Evolutionary conservation across 2,797 vertebrate species (phyloP).

Genomic region (Paramormyrops hopkinsi): DNA sequence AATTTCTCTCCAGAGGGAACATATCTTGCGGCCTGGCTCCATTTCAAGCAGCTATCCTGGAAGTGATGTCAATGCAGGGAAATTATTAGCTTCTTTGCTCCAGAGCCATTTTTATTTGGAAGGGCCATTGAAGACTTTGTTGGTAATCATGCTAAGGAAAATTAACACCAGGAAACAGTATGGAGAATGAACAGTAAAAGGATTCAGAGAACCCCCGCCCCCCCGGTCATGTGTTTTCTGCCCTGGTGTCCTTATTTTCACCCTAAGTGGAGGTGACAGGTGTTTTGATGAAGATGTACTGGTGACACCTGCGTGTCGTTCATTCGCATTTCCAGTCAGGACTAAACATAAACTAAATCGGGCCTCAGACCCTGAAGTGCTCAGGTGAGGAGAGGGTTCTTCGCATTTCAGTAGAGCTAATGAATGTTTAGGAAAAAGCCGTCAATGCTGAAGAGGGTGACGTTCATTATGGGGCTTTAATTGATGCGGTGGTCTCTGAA

Average conservation of each 20-base stretch:
- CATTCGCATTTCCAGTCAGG: neutral
- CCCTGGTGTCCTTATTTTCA: neutral
- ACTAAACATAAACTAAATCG: neutral
- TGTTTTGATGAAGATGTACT: neutral
- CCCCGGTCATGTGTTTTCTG: neutral
- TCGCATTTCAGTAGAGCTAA: neutral
- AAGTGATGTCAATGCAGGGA: neutral
- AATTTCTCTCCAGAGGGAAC: neutral
- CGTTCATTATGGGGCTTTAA: constrained; percentile 1
- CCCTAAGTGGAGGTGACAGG: neutral
- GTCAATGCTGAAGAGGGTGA: neutral
- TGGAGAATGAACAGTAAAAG: neutral
- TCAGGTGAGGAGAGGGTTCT: neutral
- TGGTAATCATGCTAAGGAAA: neutral
- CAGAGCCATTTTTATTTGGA: neutral
- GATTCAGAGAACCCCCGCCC: neutral
- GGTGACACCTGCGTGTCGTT: neutral
- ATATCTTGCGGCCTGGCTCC: neutral
- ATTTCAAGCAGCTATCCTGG: neutral
- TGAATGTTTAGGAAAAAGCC: neutral
- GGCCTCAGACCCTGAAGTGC: neutral
- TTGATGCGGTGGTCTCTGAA: constrained; percentile 6
- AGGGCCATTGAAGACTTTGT: neutral
- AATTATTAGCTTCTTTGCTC: neutral
- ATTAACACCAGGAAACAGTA: neutral